Evolutionary conservation across 2,888 invertebrate genomes (phyloP).

Genomic region (Papilio elwesi): DNA sequence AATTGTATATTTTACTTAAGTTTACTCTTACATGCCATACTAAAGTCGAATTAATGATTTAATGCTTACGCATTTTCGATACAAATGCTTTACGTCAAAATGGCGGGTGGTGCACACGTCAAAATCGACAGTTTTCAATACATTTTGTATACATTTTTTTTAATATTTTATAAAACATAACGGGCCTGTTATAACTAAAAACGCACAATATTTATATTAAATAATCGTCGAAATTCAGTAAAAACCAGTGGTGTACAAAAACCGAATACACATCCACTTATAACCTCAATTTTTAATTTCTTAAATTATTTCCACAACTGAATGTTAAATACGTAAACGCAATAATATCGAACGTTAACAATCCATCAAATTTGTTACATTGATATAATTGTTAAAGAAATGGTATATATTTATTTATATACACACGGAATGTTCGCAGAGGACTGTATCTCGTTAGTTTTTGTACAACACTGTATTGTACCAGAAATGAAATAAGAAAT

Average conservation of each 20-base stretch:
- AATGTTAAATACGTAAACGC: neutral
- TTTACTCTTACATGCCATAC: conserved; percentile 49
- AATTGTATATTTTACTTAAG: conserved; percentile 58
- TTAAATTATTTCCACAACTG: neutral
- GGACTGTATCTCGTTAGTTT: conserved; percentile 4
- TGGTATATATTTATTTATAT: no score
- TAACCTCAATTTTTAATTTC: no score
- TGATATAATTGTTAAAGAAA: no score
- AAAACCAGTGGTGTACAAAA: conserved; percentile 10
- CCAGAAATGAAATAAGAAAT: neutral
- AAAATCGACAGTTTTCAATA: neutral
- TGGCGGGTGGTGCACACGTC: neutral
- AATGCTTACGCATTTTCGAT: conserved; percentile 12
- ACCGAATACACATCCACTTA: neutral
- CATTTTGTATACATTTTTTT: conserved; percentile 10
- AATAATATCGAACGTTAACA: no score
- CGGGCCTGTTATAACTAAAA: conserved; percentile 40
- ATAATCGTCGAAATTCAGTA: conserved; percentile 24
- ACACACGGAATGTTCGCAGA: no score
- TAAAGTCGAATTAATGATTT: conserved; percentile 39
- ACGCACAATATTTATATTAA: conserved; percentile 50
- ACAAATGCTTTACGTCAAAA: neutral
- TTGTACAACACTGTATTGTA: conserved; percentile 10
- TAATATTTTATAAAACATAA: neutral
- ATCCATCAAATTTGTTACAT: no score